Percentiles rank a stretch among this genome's conserved stretches.
phyloP scores from a whole-genome alignment of 2,113 vertebrate species.

The Chinchilla lanigera region DNA sequence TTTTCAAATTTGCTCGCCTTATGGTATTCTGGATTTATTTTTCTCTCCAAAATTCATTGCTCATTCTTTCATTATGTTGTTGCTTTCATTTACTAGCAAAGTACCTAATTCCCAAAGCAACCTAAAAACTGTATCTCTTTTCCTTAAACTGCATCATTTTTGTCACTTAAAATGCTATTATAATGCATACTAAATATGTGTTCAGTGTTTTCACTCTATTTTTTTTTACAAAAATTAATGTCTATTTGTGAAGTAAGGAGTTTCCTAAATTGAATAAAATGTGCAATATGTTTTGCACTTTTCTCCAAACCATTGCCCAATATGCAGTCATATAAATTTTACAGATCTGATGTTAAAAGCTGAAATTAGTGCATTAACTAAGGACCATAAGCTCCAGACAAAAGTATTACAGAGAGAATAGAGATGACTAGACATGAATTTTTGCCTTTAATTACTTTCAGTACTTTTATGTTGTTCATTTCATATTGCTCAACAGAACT shows the following conservation, averaged over 20 bases:
- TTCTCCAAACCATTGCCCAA: slow-evolving; percentile 13
- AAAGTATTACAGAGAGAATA: background rate
- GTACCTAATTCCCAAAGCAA: background rate
- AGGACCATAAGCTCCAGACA: background rate
- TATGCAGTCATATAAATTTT: slow-evolving; percentile 7
- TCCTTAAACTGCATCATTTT: background rate
- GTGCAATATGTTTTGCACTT: background rate
- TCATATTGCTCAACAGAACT: background rate
- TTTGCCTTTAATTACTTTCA: background rate
- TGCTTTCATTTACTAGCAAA: background rate
- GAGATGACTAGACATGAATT: background rate
- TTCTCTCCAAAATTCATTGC: background rate
- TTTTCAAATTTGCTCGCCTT: slow-evolving; percentile 24
- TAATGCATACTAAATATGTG: background rate
- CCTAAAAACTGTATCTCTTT: background rate
- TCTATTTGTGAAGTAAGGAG: background rate
- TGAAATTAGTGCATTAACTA: slow-evolving; percentile 34
- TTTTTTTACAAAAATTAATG: background rate
- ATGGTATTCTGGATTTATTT: background rate
- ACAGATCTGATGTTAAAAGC: background rate
- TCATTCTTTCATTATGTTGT: background rate
- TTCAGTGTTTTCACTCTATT: background rate
- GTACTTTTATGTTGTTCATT: background rate
- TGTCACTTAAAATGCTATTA: background rate
- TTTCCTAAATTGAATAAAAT: background rate